Percentiles rank a stretch among this genome's conserved stretches.
Evolutionary conservation across 2,888 invertebrate species (phyloP).

Genomic region (Phaonia tiefii): DNA sequence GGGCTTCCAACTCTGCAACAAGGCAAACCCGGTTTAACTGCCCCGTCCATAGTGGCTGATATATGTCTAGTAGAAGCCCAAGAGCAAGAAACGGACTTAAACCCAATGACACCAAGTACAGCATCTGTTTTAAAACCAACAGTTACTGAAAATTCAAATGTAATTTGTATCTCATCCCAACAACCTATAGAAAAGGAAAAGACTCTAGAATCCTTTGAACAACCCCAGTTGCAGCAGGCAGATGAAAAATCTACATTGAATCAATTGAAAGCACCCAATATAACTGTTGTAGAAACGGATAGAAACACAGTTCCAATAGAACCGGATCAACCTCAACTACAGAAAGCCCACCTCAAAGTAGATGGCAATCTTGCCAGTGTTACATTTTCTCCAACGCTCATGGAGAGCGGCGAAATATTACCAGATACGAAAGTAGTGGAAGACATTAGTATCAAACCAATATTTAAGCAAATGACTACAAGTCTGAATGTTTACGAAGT

Average conservation of each 20-base stretch:
- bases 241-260: slow-evolving; percentile 74
- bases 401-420: slow-evolving; percentile 70
- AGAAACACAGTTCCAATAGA: slow-evolving; percentile 78
- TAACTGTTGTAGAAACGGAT: slow-evolving; percentile 81
- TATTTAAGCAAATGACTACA: slow-evolving; percentile 51
- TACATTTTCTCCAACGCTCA: slow-evolving; percentile 66
- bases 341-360: slow-evolving; percentile 78
- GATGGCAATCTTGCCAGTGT: slow-evolving; percentile 76
- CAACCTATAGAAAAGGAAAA: slow-evolving; percentile 86
- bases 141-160: slow-evolving; percentile 82
- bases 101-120: slow-evolving; percentile 50
- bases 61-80: slow-evolving; percentile 83
- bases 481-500: slow-evolving; percentile 71
- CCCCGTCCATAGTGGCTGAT: slow-evolving; percentile 83
- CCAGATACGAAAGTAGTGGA: neutral
- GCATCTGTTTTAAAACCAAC: slow-evolving; percentile 80
- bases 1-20: slow-evolving; percentile 76
- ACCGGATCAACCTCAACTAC: slow-evolving; percentile 67
- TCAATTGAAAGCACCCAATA: slow-evolving; percentile 79
- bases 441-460: slow-evolving; percentile 41
- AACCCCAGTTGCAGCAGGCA: slow-evolving; percentile 74
- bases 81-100: slow-evolving; percentile 83
- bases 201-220: slow-evolving; percentile 78
- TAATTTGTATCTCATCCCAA: slow-evolving; percentile 30
- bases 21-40: slow-evolving; percentile 82